These are phyloP conservation scores for Drosophila truncata DNA, from an alignment of 1,140 invertebrate species.

Conservation along the genomic window DNA sequence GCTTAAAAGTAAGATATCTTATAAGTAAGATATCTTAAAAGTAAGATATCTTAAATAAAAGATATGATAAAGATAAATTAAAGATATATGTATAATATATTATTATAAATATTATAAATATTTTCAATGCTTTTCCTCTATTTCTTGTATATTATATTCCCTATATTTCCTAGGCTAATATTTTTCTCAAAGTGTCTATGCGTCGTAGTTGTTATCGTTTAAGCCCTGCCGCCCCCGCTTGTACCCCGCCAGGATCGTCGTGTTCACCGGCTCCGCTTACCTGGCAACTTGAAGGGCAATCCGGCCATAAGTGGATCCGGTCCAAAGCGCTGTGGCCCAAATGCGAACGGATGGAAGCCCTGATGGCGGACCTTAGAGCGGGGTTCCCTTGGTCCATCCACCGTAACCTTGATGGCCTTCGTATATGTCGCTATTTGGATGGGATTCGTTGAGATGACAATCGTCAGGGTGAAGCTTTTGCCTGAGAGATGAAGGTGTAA, in stretches of 20 bases:
- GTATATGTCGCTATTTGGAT: conserved; percentile 96
- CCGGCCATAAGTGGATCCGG: conserved; percentile 92
- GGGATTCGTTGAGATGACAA: conserved; percentile 96
- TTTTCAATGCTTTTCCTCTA: too few species aligned
- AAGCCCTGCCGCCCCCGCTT: background rate
- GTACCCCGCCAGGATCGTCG: background rate
- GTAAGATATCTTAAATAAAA: background rate
- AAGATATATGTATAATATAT: background rate
- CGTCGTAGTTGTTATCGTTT: conserved; percentile 23
- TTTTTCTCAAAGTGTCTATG: conserved; percentile 1
- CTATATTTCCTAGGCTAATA: background rate
- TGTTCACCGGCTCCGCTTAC: conserved; percentile 86
- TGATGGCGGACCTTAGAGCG: conserved; percentile 96
- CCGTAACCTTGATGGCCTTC: conserved; percentile 99
- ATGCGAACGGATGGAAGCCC: conserved; percentile 94
- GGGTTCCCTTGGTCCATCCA: conserved; percentile 98
- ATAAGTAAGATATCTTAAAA: too few species aligned
- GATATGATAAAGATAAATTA: background rate
- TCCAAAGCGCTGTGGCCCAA: conserved; percentile 91
- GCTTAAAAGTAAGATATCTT: too few species aligned
- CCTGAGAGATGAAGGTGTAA: conserved; percentile 87
- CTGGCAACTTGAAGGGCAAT: conserved; percentile 93
- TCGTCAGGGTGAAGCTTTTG: conserved; percentile 98
- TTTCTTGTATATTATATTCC: too few species aligned
- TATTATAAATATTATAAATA: too few species aligned